A percentile compares a stretch with the other conserved stretches of the same genome.
Evolutionary conservation across 2,113 vertebrate genomes (phyloP).

Genomic region (Pavo muticus): DNA sequence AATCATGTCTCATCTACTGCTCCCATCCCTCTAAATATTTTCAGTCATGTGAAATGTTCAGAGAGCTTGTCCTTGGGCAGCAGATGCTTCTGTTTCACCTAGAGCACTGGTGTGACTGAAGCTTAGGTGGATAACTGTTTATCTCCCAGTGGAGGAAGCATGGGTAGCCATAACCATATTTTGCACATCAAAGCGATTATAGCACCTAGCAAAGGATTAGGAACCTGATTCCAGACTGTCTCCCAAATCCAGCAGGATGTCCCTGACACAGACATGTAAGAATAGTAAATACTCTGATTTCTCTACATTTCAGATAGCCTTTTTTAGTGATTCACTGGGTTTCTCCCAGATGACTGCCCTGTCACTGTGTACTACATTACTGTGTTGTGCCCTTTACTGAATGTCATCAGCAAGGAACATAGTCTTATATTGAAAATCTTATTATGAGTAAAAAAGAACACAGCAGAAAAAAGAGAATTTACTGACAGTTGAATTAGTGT

Average conservation of each 20-base stretch:
- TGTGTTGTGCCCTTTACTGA: neutral
- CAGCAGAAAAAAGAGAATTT: neutral
- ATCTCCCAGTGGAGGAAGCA: conserved; percentile 7
- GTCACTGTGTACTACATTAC: neutral
- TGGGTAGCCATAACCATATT: neutral
- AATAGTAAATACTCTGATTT: neutral
- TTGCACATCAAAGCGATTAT: conserved; percentile 58
- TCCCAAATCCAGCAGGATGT: neutral
- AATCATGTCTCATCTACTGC: neutral
- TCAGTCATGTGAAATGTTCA: neutral
- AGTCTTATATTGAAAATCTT: neutral
- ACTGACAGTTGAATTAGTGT: neutral
- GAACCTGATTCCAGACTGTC: neutral
- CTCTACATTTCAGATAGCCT: neutral
- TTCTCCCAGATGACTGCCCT: neutral
- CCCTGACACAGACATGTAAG: neutral
- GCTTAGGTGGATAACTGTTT: conserved; percentile 14
- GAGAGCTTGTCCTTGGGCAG: neutral
- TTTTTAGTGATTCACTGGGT: neutral
- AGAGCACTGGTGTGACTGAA: neutral
- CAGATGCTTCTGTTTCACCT: neutral
- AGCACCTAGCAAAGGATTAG: conserved; percentile 33
- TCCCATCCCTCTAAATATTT: neutral
- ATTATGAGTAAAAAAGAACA: neutral
- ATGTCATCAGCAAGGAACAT: neutral